Percentiles rank a stretch among this genome's conserved stretches.
phyloP scores from a whole-genome alignment of 2,113 vertebrate species.

The Candoia aspera region DNA sequence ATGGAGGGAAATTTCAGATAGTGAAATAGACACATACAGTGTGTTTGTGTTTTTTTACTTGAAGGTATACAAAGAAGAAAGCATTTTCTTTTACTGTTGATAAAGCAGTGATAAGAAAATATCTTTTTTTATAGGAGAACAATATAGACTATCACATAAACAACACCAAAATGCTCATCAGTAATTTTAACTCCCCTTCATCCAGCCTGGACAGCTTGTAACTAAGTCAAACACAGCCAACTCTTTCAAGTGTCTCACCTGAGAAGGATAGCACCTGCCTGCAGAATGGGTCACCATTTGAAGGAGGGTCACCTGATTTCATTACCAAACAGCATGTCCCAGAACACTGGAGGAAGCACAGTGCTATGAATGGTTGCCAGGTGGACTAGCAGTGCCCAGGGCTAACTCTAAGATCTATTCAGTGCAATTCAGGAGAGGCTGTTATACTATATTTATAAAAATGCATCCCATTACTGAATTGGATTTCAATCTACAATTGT shows the following conservation, averaged over 20 bases:
- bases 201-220: neutral
- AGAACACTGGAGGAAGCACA: neutral
- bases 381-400: neutral
- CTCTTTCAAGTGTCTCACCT: neutral
- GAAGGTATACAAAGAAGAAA: conserved; percentile 55
- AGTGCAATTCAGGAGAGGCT: neutral
- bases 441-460: neutral
- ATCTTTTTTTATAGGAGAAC: neutral
- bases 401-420: neutral
- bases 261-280: neutral
- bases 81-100: conserved; percentile 67
- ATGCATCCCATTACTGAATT: neutral
- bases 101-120: conserved; percentile 62
- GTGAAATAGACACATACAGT: conserved; percentile 33
- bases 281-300: neutral
- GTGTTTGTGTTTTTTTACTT: neutral
- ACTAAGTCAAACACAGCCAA: neutral
- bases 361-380: neutral
- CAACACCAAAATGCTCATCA: neutral
- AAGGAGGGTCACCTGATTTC: neutral
- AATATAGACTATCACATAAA: neutral
- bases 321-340: neutral
- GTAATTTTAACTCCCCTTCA: neutral
- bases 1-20: conserved; percentile 66
- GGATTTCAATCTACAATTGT: neutral